These are phyloP conservation scores for Argyrosomus japonicus DNA, from an alignment of 2,113 vertebrate species.

Conservation along the genomic window DNA sequence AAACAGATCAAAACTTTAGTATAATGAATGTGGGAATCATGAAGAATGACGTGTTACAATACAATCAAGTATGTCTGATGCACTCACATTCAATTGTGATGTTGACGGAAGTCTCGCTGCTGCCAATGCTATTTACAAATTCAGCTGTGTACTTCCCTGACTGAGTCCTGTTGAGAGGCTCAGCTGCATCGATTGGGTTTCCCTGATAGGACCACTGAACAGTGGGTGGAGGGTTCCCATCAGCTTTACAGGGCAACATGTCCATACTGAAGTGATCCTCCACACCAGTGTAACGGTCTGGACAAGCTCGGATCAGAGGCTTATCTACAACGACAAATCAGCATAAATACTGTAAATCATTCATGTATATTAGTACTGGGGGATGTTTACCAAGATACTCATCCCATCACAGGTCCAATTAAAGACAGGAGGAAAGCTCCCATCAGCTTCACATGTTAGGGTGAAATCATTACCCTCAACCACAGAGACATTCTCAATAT, in stretches of 20 bases:
- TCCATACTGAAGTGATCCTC: conserved; percentile 32
- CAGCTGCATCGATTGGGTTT: neutral
- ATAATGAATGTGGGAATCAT: too few species aligned
- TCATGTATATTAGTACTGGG: too few species aligned
- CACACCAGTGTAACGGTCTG: rapidly evolving
- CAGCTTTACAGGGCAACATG: conserved; percentile 11
- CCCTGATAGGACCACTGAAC: conserved; percentile 49
- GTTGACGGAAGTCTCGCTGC: rapidly evolving
- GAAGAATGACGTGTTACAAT: too few species aligned
- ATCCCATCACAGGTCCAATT: too few species aligned
- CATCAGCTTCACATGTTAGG: too few species aligned
- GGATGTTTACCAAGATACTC: too few species aligned
- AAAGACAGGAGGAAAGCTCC: too few species aligned
- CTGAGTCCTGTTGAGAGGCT: conserved; percentile 37
- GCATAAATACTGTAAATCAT: neutral
- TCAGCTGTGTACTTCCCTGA: conserved; percentile 50
- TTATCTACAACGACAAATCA: conserved; percentile 47
- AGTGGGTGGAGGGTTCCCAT: conserved; percentile 64
- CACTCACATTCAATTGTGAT: conserved; percentile 75
- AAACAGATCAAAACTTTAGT: too few species aligned
- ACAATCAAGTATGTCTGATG: neutral
- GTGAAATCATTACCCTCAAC: too few species aligned
- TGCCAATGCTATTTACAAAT: neutral
- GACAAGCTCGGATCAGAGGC: conserved; percentile 38
- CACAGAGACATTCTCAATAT: too few species aligned